Conservation (phyloP, 2,797 vertebrate genomes). For the Antrozous pallidus region DNA sequence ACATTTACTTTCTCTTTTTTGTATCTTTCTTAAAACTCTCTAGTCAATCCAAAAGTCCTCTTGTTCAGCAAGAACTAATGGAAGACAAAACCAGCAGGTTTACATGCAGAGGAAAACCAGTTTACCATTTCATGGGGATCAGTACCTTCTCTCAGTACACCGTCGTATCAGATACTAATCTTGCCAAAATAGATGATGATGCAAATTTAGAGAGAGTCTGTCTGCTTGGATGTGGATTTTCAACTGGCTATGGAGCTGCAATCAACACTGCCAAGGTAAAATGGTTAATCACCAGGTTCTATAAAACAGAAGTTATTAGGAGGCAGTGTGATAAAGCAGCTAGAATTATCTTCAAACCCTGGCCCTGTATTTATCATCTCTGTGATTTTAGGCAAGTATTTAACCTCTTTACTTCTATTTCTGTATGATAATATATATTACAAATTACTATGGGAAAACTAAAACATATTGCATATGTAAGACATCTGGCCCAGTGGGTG, state of each 20-base stretch:
- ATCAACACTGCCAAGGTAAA: slow-evolving; percentile 84
- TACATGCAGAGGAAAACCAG: slow-evolving; percentile 83
- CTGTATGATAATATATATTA: neutral
- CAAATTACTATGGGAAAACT: neutral
- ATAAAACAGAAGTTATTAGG: neutral
- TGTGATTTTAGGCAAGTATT: neutral
- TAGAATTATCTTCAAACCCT: neutral
- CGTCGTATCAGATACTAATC: slow-evolving; percentile 78
- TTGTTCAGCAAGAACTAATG: slow-evolving; percentile 72
- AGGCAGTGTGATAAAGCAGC: neutral
- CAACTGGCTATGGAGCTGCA: slow-evolving; percentile 85
- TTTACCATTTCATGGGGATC: slow-evolving; percentile 84
- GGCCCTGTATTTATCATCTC: neutral
- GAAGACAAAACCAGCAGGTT: slow-evolving; percentile 83
- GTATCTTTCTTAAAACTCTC: neutral
- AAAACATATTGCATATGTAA: neutral
- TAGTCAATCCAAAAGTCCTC: neutral
- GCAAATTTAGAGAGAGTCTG: slow-evolving; percentile 85
- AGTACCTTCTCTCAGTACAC: slow-evolving; percentile 88
- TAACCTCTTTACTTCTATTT: neutral
- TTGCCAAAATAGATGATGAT: slow-evolving; percentile 82
- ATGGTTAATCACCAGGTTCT: neutral
- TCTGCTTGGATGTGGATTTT: slow-evolving; percentile 84
- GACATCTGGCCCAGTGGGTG: neutral
- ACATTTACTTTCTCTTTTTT: neutral